These are phyloP conservation scores for Scolanthus callimorphus DNA, from an alignment of 92 coral and sea anemone genomes.

Conservation along the genomic window DNA sequence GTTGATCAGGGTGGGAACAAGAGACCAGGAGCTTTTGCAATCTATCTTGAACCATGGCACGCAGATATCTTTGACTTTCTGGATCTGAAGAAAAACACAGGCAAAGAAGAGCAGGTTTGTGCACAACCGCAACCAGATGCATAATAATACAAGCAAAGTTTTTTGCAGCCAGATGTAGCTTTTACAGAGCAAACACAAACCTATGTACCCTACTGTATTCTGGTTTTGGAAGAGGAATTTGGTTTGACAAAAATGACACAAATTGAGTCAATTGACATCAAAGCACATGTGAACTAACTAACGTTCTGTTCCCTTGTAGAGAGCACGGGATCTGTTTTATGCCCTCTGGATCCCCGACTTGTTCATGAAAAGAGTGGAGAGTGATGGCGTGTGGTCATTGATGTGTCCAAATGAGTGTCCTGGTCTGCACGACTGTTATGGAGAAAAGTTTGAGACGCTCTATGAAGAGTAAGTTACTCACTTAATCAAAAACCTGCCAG, in stretches of 20 bases:
- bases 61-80: slow-evolving; percentile 83
- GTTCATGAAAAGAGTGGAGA: slow-evolving; percentile 89
- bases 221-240: no score
- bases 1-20: slow-evolving; percentile 99
- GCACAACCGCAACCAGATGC: no score
- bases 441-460: slow-evolving; percentile 83
- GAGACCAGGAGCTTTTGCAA: slow-evolving; percentile 96
- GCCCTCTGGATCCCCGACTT: slow-evolving; percentile 96
- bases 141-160: no score
- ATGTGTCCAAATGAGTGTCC: slow-evolving; percentile 98
- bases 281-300: neutral
- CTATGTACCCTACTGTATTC: no score
- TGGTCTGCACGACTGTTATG: slow-evolving; percentile 85
- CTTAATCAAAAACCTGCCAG: no score
- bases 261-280: neutral
- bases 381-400: slow-evolving; percentile 75
- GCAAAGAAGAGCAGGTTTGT: slow-evolving; percentile 99
- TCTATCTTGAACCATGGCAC: slow-evolving; percentile 97
- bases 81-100: slow-evolving; percentile 93
- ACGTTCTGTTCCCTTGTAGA: slow-evolving; percentile 63
- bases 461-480: slow-evolving; percentile 66
- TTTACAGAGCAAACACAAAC: no score
- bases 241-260: no score
- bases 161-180: no score
- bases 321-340: slow-evolving; percentile 93